Conservation (phyloP, 2,113 vertebrate genomes). For the Ceyx margarethae region DNA sequence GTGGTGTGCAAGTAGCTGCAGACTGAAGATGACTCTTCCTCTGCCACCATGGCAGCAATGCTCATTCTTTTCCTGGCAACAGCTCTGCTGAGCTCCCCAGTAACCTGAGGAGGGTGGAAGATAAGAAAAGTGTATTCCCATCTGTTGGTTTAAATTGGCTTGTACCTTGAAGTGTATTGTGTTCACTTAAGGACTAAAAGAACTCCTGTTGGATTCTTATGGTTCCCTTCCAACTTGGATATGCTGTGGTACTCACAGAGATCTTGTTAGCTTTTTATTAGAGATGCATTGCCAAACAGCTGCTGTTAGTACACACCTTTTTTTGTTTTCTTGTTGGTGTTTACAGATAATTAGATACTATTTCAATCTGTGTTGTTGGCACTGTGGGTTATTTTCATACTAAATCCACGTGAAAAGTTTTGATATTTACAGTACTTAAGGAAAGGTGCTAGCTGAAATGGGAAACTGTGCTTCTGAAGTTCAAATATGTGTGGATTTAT, state of each 20-base stretch:
- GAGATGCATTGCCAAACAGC: neutral
- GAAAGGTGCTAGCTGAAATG: neutral
- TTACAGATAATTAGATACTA: neutral
- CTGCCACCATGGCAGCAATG: neutral
- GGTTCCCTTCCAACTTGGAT: neutral
- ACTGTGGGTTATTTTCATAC: neutral
- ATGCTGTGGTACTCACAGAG: neutral
- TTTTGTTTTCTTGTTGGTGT: neutral
- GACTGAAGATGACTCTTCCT: neutral
- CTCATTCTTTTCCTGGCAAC: neutral
- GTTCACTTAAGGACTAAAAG: neutral
- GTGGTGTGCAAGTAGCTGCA: neutral
- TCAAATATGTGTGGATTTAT: neutral
- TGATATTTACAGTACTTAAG: neutral
- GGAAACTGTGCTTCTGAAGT: neutral
- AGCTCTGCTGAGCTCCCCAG: neutral
- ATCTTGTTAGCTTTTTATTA: neutral
- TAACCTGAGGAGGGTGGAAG: neutral
- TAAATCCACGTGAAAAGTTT: neutral
- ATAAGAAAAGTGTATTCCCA: neutral
- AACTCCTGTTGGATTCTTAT: neutral
- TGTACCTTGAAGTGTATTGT: neutral
- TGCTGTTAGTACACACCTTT: neutral
- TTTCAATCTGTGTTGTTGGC: neutral
- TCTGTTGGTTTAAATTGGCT: neutral